A percentile compares a stretch with the other conserved stretches of the same genome.
Evolutionary conservation across 2,797 vertebrate genomes (phyloP).

Genomic region (Pogonophryne albipinna): DNA sequence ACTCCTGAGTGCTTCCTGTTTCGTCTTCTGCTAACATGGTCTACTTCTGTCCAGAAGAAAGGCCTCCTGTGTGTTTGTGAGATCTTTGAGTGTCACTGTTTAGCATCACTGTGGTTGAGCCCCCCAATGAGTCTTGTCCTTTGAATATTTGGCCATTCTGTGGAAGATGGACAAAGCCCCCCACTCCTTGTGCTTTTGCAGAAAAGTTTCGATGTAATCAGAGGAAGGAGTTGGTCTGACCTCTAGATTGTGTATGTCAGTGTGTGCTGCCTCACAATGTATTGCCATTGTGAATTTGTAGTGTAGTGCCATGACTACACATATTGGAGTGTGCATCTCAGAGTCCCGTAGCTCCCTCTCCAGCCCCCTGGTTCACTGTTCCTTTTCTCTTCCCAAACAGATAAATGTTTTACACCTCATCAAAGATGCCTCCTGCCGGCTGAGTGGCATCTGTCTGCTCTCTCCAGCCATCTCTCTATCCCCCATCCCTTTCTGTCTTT

Average conservation of each 20-base stretch:
- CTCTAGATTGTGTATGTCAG: conserved; percentile 25
- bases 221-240: not conserved
- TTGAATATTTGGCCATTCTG: not conserved
- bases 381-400: conserved; percentile 88
- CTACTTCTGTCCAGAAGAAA: conserved; percentile 76
- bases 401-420: conserved; percentile 95
- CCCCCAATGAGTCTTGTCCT: conserved; percentile 8
- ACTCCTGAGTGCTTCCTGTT: conserved; percentile 22
- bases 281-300: conserved; percentile 28
- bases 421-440: conserved; percentile 89
- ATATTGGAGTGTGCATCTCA: conserved; percentile 38
- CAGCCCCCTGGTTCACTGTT: conserved; percentile 60
- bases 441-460: conserved; percentile 88
- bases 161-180: conserved; percentile 5
- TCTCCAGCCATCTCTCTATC: conserved; percentile 86
- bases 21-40: conserved; percentile 70
- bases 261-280: conserved; percentile 20
- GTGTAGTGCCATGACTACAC: conserved; percentile 44
- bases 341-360: conserved; percentile 35
- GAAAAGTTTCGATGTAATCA: conserved; percentile 5
- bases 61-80: conserved; percentile 46
- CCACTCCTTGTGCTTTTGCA: conserved; percentile 9
- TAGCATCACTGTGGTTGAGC: conserved; percentile 26
- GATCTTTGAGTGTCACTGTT: conserved; percentile 16
- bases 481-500: conserved; percentile 67